phyloP scores from a whole-genome alignment of 2,113 vertebrate species.

The Stegastes partitus region DNA sequence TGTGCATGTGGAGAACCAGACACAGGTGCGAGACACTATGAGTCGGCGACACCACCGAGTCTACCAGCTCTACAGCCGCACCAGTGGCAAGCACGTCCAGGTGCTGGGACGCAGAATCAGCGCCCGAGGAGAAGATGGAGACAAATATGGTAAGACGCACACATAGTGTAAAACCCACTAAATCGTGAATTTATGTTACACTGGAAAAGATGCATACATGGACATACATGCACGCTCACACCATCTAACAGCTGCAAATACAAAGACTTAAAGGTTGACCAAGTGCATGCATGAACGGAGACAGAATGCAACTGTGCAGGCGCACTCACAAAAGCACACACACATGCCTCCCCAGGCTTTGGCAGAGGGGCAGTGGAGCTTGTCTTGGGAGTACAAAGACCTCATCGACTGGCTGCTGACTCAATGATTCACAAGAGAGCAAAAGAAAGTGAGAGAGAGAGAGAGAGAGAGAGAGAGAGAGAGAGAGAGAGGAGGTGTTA shows the following conservation, averaged over 20 bases:
- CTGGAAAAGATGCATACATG: slow-evolving; percentile 22
- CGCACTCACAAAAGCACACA: slow-evolving; percentile 71
- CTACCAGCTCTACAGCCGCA: slow-evolving; percentile 89
- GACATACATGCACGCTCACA: slow-evolving; percentile 35
- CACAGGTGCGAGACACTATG: slow-evolving; percentile 86
- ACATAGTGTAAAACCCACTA: slow-evolving; percentile 28
- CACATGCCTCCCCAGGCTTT: slow-evolving; percentile 74
- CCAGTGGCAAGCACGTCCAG: slow-evolving; percentile 87
- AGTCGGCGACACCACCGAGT: slow-evolving; percentile 86
- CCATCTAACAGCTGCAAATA: slow-evolving; percentile 49
- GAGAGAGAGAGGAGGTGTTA: slow-evolving; percentile 4
- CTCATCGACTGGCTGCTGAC: slow-evolving; percentile 85
- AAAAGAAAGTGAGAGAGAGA: slow-evolving; percentile 56
- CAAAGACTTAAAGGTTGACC: slow-evolving; percentile 74
- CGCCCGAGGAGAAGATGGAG: slow-evolving; percentile 87
- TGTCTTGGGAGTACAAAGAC: slow-evolving; percentile 84
- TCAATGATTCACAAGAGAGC: slow-evolving; percentile 82
- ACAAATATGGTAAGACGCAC: slow-evolving; percentile 88
- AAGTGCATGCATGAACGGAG: slow-evolving; percentile 73
- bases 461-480: slow-evolving; percentile 42
- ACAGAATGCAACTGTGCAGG: slow-evolving; percentile 74
- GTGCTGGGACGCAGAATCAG: slow-evolving; percentile 85
- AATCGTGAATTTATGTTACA: slow-evolving; percentile 1
- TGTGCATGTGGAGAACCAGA: slow-evolving; percentile 89
- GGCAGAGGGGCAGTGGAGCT: slow-evolving; percentile 81